Conservation (phyloP, 2,888 invertebrate species). For the Eristalis arbustorum region DNA sequence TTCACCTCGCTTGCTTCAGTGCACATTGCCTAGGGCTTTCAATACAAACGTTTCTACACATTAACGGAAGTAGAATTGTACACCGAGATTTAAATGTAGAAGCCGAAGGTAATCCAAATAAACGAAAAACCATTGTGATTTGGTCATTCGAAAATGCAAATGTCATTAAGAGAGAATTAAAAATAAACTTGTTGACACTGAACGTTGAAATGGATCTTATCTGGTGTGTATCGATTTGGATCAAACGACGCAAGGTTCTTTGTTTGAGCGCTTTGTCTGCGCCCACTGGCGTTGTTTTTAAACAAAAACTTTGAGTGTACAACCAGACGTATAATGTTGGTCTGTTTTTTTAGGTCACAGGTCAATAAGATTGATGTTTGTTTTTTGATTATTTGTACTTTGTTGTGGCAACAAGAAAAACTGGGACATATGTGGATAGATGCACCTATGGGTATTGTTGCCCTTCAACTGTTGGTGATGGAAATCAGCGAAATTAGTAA, state of each 20-base stretch:
- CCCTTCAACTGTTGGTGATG: too few relatives aligned
- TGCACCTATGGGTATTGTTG: too few relatives aligned
- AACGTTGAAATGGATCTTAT: background rate
- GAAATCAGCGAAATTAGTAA: too few relatives aligned
- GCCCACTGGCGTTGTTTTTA: background rate
- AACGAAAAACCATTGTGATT: background rate
- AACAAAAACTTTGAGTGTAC: background rate
- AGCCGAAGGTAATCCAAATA: slow-evolving; percentile 4
- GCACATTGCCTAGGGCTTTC: background rate
- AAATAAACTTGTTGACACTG: background rate
- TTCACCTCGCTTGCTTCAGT: slow-evolving; percentile 3
- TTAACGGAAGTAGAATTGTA: slow-evolving; percentile 15
- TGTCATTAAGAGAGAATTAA: background rate
- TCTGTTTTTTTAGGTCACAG: background rate
- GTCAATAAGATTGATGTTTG: background rate
- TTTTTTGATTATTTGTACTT: background rate
- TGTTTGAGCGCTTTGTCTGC: background rate
- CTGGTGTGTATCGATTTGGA: background rate
- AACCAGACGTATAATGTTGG: background rate
- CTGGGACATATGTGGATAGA: too few relatives aligned
- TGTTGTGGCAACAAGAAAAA: too few relatives aligned
- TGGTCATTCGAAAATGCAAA: background rate
- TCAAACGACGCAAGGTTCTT: background rate
- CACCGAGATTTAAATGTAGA: background rate
- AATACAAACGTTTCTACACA: background rate